A percentile compares a stretch with the other conserved stretches of the same genome.
phyloP scores from a whole-genome alignment of 2,797 vertebrate genomes.

The Siniperca obscura region DNA sequence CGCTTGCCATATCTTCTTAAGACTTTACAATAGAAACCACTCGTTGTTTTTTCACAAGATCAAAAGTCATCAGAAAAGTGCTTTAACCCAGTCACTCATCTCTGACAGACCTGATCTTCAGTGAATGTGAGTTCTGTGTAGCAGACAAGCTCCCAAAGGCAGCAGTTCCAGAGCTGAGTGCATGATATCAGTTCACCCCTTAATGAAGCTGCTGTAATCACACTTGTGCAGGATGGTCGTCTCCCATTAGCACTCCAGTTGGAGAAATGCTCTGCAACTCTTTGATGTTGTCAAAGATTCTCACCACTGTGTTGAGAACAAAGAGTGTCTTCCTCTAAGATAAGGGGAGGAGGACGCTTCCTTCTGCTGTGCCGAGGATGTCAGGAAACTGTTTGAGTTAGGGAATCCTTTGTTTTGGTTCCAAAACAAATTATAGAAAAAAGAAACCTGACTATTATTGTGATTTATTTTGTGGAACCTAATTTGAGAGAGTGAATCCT shows the following conservation, averaged over 20 bases:
- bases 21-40: slow-evolving; percentile 52
- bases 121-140: slow-evolving; percentile 55
- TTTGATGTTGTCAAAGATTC: slow-evolving; percentile 86
- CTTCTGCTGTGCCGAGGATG: slow-evolving; percentile 73
- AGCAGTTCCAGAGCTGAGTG: slow-evolving; percentile 32
- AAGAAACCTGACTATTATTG: slow-evolving; percentile 43
- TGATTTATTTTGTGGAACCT: slow-evolving; percentile 57
- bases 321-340: slow-evolving; percentile 80
- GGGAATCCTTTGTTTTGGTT: slow-evolving; percentile 79
- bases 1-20: slow-evolving; percentile 44
- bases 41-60: slow-evolving; percentile 61
- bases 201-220: slow-evolving; percentile 81
- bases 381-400: slow-evolving; percentile 76
- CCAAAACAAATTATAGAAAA: slow-evolving; percentile 66
- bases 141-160: slow-evolving; percentile 67
- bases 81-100: slow-evolving; percentile 69
- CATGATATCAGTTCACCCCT: slow-evolving; percentile 56
- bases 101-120: slow-evolving; percentile 71
- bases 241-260: slow-evolving; percentile 80
- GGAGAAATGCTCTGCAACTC: slow-evolving; percentile 65
- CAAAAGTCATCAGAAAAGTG: slow-evolving; percentile 66
- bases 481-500: slow-evolving; percentile 48
- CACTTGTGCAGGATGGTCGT: slow-evolving; percentile 72
- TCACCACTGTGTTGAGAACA: slow-evolving; percentile 82
- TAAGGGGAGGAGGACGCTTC: slow-evolving; percentile 76